A percentile compares a stretch with the other conserved stretches of the same genome.
These are phyloP conservation scores for Cremastinae sp. DNA, from an alignment of 2,888 invertebrate species.

Conservation along the genomic window DNA sequence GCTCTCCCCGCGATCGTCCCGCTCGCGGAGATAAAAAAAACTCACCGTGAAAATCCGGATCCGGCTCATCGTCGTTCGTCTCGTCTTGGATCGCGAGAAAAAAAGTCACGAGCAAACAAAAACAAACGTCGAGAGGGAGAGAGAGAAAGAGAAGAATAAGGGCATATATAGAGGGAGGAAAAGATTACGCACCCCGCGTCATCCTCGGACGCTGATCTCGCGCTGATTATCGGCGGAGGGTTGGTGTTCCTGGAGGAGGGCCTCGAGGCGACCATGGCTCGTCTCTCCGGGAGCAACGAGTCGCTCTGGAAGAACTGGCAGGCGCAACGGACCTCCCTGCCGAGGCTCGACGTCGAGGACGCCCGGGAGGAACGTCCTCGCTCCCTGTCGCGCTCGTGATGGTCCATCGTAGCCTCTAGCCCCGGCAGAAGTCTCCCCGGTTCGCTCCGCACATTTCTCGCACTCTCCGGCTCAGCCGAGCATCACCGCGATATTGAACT, in stretches of 20 bases:
- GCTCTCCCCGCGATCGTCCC: neutral
- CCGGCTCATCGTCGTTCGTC: no score
- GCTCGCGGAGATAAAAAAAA: neutral
- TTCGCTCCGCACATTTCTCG: neutral
- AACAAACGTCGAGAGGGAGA: neutral
- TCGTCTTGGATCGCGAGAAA: neutral
- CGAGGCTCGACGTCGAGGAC: slow-evolving; percentile 83
- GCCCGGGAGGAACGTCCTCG: slow-evolving; percentile 87
- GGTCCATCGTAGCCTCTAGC: slow-evolving; percentile 84
- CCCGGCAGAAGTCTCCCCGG: neutral
- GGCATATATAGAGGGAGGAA: no score
- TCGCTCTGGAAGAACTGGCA: slow-evolving; percentile 93
- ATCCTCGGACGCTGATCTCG: slow-evolving; percentile 18
- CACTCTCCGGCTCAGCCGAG: neutral
- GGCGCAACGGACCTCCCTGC: slow-evolving; percentile 90
- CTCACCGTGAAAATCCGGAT: neutral
- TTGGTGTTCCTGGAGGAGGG: slow-evolving; percentile 84
- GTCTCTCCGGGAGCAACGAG: slow-evolving; percentile 88
- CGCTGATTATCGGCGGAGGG: slow-evolving; percentile 65
- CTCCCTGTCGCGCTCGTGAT: slow-evolving; percentile 79
- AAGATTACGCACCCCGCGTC: slow-evolving; percentile 55
- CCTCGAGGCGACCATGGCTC: slow-evolving; percentile 85
- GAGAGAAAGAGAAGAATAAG: neutral
- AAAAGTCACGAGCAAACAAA: neutral
- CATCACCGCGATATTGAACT: no score